Evolutionary conservation across 2,888 invertebrate species (phyloP), one percentile per base, ranked within the genome.

Genomic region (Schizaphis graminum): DNA sequence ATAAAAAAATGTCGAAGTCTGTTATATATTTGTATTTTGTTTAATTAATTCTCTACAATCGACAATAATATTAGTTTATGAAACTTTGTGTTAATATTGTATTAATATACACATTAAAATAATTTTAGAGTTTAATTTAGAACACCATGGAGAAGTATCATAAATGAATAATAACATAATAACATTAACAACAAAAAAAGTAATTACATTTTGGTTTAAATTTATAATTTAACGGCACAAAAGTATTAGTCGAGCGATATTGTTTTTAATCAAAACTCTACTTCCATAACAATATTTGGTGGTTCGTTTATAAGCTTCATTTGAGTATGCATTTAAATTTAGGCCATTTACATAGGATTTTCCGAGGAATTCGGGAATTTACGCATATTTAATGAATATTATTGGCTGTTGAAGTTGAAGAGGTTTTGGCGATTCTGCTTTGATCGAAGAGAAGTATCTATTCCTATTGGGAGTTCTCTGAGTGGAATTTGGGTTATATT

Each of bases 1-100:
- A 77, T 77, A 16, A 77, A n/a, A 77, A 21, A 67, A 77, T 21
- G 35, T 35, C 7, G 21, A 77, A 35, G 35, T 0, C n/a, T 35
- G n/a, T 7, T 77, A 77, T 77, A 35, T 35, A 77, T 21, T n/a
- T 77, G 16, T 16, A 77, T 77, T 77, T 77, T 21, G 35, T 77
- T 67, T 67, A n/a, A 67, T 67, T 77, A 77, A 77, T 77, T 77
- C 35, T 77, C 35, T 35, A 7, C 16, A 35, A 77, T 35, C 67
- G 35, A 77, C 35, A 77, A 77, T 8, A 77, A 35, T 77, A n/a
- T 77, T 77, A 77, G 67, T 77, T 77, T 77, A 77, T 35, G 35
- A 35, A 77, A 77, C 67, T 77, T 77, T 77, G n/a, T 77, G 67
- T 77, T 77, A 77, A 35, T 77, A 77, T 77, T 77, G 67, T 77